Base-by-base conservation (phyloP, 2,888 invertebrate species). In the Pelosia muscerda region DNA sequence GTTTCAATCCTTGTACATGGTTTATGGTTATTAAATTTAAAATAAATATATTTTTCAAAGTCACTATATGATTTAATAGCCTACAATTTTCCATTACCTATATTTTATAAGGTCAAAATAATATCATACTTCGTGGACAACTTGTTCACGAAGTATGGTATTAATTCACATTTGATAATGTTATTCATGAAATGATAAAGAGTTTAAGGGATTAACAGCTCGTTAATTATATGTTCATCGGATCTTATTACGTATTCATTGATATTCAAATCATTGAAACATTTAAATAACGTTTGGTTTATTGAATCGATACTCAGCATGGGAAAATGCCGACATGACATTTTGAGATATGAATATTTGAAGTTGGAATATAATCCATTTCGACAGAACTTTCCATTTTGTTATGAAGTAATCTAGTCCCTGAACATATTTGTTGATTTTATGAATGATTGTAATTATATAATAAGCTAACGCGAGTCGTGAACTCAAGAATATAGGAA, bases 181-280 rank as follows among this genome's bases (percentile, higher is more conserved):
- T 73, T 86, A 89, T 88, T 88, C 86, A 87, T 81, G 84, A 83
- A 82, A 79, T 77, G 73, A 76, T 79, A 84, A 81, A 81, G 76
- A 84, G 83, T 85, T 84, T 83, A 80, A 71, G 78, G 81, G 84
- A 89, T 87, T 86, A 88, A 88, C 81, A 81, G 80, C 67, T 75
- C 75, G 84, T 84, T 82, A 82, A 86, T 86, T 85, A 84, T 86
- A 81, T 73, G 66, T 66, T 86, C 81, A 82, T 82, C 78, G 79
- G 77, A 76, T 59, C 88, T 85, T 84, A 90, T 90, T 89, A 88
- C 73, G 75, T 87, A 90, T 90, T 90, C 89, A 90, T 90, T 89
- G 88, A 88, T 86, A 86, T 89, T 89, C 78, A 84, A 84, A 84
- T 84, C 75, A 83, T 76, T 77, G 65, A 68, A 76, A 74, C 57